Conservation (phyloP, 2,797 vertebrate genomes). For the Lacerta agilis region DNA sequence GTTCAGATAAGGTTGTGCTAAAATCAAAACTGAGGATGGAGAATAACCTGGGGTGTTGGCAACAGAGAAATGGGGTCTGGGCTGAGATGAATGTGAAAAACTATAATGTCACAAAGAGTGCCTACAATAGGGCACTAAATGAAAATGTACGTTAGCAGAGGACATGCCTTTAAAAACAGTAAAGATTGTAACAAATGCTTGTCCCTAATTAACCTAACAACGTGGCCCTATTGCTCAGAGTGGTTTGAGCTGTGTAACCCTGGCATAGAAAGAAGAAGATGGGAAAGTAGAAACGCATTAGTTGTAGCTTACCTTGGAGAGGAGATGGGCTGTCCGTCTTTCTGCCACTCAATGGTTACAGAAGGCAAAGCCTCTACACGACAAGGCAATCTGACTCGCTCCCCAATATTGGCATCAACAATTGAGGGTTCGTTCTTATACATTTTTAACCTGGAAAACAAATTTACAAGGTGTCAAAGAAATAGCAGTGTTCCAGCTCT, state of each 20-base stretch:
- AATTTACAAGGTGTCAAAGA: conserved; percentile 13
- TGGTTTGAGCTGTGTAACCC: background rate
- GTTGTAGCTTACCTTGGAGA: conserved; percentile 82
- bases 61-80: background rate
- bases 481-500: background rate
- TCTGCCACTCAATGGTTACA: conserved; percentile 87
- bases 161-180: background rate
- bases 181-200: background rate
- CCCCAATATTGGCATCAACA: conserved; percentile 82
- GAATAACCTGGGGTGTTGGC: background rate
- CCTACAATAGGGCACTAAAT: background rate
- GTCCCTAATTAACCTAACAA: too few species aligned
- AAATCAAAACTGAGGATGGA: background rate
- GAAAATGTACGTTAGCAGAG: background rate
- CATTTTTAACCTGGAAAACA: conserved; percentile 82
- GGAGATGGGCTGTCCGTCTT: conserved; percentile 79
- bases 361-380: conserved; percentile 76
- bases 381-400: conserved; percentile 84
- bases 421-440: conserved; percentile 76
- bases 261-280: background rate
- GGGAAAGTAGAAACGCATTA: too few species aligned
- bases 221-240: background rate
- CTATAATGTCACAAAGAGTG: background rate
- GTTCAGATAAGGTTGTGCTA: background rate
- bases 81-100: background rate